Base-by-base conservation (phyloP, 1,140 invertebrate genomes). In the Augochlora pura region DNA sequence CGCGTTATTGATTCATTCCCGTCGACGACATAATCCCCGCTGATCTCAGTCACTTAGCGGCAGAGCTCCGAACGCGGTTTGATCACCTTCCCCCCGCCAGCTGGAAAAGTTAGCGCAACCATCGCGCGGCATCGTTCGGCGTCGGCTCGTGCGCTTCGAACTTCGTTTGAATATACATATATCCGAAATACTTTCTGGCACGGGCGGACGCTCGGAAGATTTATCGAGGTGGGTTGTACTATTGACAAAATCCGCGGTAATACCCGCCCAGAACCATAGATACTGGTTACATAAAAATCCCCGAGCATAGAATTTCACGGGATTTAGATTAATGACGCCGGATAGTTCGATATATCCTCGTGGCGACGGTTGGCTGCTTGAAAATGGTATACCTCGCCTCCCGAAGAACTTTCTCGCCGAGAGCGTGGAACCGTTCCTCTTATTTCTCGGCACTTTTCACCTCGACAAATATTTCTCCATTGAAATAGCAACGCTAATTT, bases 101-200 rank as follows among this genome's bases (percentile, higher is more conserved):
- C 54, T 21, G 2, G n/a, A 57, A 57, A 57, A 57, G 9, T 27
- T 16, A 5, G n/a, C 18, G 63, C 39, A 18, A n/a, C 54, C 54
- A n/a, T 4, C 39, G 25, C 14, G 39, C 1, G 2, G n/a, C 42
- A 60, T 18, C 67, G 39, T 66, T 74, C 52, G 39, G 25, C 52
- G 46, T 39, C 69, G 80, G 72, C 70, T 75, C 68, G 62, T 72
- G n/a, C n/a, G n/a, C 27, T 46, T 38, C 42, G 46, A 68, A 49
- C 63, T 64, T 68, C 78, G 82, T 84, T 81, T 81, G 83, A 85
- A 79, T 84, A 83, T 80, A 84, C 65, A 79, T 84, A 83, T 80
- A 84, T 72, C 59, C 69, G 42, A 65, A 46, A 73, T 72, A 72
- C 69, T 65, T 78, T 57, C 46, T 64, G 60, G 77, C 62, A 80